Evolutionary conservation across 2,888 invertebrate genomes (phyloP).

Genomic region (Trissoscelio sp.): DNA sequence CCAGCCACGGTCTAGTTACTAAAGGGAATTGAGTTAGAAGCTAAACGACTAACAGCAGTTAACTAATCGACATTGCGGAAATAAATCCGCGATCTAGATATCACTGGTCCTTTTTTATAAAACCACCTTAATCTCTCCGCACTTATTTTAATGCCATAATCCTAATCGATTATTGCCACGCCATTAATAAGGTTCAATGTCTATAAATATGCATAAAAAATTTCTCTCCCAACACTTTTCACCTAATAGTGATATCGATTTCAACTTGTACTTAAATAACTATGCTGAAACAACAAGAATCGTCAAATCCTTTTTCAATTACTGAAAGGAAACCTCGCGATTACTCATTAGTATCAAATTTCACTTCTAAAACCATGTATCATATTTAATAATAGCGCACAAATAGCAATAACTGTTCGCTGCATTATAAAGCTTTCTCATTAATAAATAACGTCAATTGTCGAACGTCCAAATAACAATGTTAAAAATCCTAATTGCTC

Average conservation of each 20-base stretch:
- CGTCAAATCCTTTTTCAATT: slow-evolving; percentile 20
- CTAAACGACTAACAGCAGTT: slow-evolving; percentile 42
- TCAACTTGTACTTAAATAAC: neutral
- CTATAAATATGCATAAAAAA: slow-evolving; percentile 1
- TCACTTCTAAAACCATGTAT: slow-evolving; percentile 42
- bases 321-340: slow-evolving; percentile 31
- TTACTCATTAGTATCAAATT: slow-evolving; percentile 49
- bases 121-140: slow-evolving; percentile 22
- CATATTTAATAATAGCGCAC: slow-evolving; percentile 37
- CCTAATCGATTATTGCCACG: neutral
- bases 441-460: slow-evolving; percentile 51
- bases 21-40: slow-evolving; percentile 43
- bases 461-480: slow-evolving; percentile 3
- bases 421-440: slow-evolving; percentile 44
- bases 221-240: neutral
- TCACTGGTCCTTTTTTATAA: slow-evolving; percentile 9
- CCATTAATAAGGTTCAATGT: neutral
- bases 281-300: neutral
- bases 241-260: neutral
- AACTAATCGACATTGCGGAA: slow-evolving; percentile 36
- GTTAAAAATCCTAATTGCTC: slow-evolving; percentile 37
- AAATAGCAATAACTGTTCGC: slow-evolving; percentile 28
- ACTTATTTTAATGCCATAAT: slow-evolving; percentile 34
- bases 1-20: slow-evolving; percentile 50
- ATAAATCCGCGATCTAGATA: slow-evolving; percentile 36